A percentile compares a stretch with the other conserved stretches of the same genome.
Evolutionary conservation across 1,140 invertebrate genomes (phyloP).

Genomic region (Orius insidiosus): DNA sequence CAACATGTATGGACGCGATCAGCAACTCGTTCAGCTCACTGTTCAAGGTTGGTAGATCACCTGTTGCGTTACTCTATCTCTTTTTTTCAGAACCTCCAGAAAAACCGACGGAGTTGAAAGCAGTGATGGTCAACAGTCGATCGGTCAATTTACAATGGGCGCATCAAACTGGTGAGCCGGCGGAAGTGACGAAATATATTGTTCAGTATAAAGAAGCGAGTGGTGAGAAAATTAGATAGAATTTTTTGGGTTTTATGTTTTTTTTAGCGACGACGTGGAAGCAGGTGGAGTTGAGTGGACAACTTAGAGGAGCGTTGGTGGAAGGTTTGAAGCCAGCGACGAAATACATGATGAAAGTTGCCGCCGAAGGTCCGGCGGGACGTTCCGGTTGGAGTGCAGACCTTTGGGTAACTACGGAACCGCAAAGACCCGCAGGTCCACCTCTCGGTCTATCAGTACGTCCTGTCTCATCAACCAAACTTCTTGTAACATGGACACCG

Average conservation of each 20-base stretch:
- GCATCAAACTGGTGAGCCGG: conserved; percentile 43
- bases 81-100: conserved; percentile 44
- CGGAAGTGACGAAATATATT: conserved; percentile 53
- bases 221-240: not conserved
- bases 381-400: conserved; percentile 51
- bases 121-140: conserved; percentile 48
- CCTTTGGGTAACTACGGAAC: conserved; percentile 48
- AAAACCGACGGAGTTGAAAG: conserved; percentile 45
- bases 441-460: conserved; percentile 40
- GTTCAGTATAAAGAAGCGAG: conserved; percentile 44
- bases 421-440: conserved; percentile 51
- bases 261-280: conserved; percentile 38
- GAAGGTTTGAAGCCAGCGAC: conserved; percentile 62
- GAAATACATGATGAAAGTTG: conserved; percentile 50
- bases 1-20: conserved; percentile 66
- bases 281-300: conserved; percentile 42
- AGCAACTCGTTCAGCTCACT: conserved; percentile 58
- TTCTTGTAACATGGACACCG: conserved; percentile 59
- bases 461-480: conserved; percentile 53
- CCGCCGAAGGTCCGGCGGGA: conserved; percentile 59
- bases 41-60: conserved; percentile 61
- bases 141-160: conserved; percentile 60
- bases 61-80: no score
- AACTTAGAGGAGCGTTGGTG: conserved; percentile 39
- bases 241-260: not conserved